A percentile compares a stretch with the other conserved stretches of the same genome.
Evolutionary conservation across 2,113 vertebrate species (phyloP).

Genomic region (Toxotes chatareus): DNA sequence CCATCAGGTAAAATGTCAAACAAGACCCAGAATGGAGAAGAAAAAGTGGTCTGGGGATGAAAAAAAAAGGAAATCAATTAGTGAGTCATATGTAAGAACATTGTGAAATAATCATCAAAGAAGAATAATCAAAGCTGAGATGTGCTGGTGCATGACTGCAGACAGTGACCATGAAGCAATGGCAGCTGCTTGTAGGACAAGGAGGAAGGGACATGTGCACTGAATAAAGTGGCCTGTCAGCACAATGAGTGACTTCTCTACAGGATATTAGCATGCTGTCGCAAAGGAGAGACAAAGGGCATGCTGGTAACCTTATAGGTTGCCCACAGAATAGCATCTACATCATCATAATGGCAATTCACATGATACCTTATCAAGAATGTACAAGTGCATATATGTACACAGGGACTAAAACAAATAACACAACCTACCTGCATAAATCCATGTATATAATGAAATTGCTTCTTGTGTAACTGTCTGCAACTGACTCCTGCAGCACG

Average conservation of each 20-base stretch:
- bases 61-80: neutral
- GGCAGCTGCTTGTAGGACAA: neutral
- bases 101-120: neutral
- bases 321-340: conserved; percentile 7
- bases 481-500: neutral
- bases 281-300: conserved; percentile 12
- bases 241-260: conserved; percentile 37
- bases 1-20: neutral
- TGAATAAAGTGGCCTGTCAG: conserved; percentile 61
- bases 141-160: neutral
- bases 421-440: neutral
- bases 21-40: neutral
- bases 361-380: neutral
- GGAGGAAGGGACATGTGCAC: neutral
- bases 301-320: conserved; percentile 1
- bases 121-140: conserved; percentile 7
- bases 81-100: neutral
- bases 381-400: neutral
- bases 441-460: conserved; percentile 5
- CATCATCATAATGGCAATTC: neutral
- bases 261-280: conserved; percentile 37
- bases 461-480: conserved; percentile 26
- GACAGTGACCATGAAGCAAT: conserved; percentile 10
- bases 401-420: neutral
- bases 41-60: neutral